Evolutionary conservation across 53 echinoderm and acorn worm genomes (phyloP), one percentile per base, ranked within the genome.

Genomic region (Holothuria leucospilota): DNA sequence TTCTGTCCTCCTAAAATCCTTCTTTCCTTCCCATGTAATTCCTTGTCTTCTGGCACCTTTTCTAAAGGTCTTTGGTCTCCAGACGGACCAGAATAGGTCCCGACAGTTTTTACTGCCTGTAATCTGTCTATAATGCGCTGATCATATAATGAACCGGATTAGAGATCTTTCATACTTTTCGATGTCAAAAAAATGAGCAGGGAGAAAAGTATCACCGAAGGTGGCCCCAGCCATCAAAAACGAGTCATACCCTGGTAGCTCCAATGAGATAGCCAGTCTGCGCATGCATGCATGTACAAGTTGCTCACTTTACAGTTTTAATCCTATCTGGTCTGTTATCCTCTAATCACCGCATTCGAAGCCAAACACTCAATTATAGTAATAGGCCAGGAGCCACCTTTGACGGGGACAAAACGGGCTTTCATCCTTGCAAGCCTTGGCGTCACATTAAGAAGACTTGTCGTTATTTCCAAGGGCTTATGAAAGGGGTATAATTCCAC

Each of bases 311-410:
- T 25, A 18, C 15, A 68, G 26, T 28, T 34, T 34, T 10, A 68
- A 34, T 28, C 28, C 67, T 68, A 29, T 68, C 46, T 21, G 16
- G 46, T 8, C 40, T 72, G 39, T 72, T 39, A 72, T 42, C 46
- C 72, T 72, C 38, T 72, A 72, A 72, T 72, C 72, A 23, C 40
- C 72, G 72, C 5, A 23, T 72, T 72, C 46, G 23, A 72, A 71
- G 40, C 71, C 71, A 71, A 72, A 72, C 72, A 72, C 72, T 72
- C 72, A 72, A 72, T 72, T 72, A 72, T 72, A 72, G 72, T 72
- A 72, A 72, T 72, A 39, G 72, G 72, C n/a, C 12, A 39, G 40
- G 46, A 72, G 72, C 21, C 72, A 72, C 46, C 72, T 39, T 72
- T 72, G 46, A 72, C 21, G 23, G 46, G 28, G 34, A 72, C 72